Evolutionary conservation across 2,888 invertebrate genomes (phyloP).

Genomic region (Plebejus anna): DNA sequence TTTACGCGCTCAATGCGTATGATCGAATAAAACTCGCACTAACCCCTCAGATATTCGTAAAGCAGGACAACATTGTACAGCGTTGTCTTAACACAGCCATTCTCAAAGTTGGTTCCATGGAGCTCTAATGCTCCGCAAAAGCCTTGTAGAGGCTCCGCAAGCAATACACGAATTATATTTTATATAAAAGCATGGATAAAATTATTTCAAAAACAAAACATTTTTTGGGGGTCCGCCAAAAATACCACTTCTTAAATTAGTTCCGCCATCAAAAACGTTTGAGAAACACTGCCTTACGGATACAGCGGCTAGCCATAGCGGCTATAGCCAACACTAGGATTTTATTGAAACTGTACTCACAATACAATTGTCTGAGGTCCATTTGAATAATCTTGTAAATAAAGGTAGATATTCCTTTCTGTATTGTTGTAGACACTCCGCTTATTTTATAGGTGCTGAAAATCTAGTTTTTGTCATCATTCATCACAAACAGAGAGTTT

Average conservation of each 20-base stretch:
- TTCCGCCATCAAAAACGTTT: too few relatives aligned
- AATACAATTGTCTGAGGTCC: conserved; percentile 6
- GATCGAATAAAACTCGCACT: too few relatives aligned
- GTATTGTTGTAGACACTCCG: background rate
- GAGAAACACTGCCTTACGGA: background rate
- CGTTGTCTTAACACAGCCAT: background rate
- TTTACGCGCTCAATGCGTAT: too few relatives aligned
- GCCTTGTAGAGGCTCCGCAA: too few relatives aligned
- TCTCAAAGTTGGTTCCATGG: too few relatives aligned
- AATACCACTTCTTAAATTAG: too few relatives aligned
- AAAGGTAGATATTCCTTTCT: background rate
- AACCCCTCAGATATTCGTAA: background rate
- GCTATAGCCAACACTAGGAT: conserved; percentile 5
- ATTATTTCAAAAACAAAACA: too few relatives aligned
- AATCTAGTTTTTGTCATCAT: background rate
- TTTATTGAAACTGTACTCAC: conserved; percentile 4
- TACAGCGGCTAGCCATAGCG: background rate
- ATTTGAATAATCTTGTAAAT: conserved; percentile 15
- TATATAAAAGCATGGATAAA: too few relatives aligned
- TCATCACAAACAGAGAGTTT: too few relatives aligned
- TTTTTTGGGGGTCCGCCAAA: too few relatives aligned
- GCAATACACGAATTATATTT: too few relatives aligned
- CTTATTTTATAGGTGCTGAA: background rate
- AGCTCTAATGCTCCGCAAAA: too few relatives aligned
- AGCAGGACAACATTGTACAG: background rate